phyloP scores from a whole-genome alignment of 2,797 vertebrate genomes.

The Diglossa cyanea region DNA sequence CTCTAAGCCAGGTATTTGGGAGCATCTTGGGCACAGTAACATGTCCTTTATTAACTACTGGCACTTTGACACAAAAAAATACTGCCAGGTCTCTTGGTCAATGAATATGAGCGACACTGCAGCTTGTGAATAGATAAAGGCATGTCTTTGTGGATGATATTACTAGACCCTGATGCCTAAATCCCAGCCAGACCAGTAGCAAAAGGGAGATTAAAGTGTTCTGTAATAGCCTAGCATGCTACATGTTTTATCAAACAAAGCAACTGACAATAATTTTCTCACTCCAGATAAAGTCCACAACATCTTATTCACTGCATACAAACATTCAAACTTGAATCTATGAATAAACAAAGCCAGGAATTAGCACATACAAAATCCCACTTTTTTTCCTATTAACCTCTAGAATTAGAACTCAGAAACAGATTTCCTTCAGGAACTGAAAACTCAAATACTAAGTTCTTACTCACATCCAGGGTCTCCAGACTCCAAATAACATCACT shows the following conservation, averaged over 20 bases:
- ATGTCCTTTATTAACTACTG: not conserved
- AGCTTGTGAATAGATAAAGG: not conserved
- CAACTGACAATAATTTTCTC: not conserved
- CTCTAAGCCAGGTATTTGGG: not conserved
- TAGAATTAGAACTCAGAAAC: not conserved
- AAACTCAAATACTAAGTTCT: not conserved
- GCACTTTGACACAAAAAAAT: not conserved
- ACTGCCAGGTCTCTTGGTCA: not conserved
- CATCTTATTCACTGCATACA: not conserved
- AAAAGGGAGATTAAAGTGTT: not conserved
- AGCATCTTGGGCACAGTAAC: not conserved
- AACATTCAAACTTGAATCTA: not conserved
- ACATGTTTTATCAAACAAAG: not conserved
- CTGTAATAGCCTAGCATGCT: not conserved
- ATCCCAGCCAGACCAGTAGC: not conserved
- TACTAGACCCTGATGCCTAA: not conserved
- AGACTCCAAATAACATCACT: not conserved
- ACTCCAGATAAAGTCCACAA: not conserved
- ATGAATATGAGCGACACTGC: not conserved
- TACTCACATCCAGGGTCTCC: not conserved
- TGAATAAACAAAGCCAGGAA: not conserved
- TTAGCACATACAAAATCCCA: fast-evolving
- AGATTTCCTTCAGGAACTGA: not conserved
- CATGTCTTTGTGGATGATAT: not conserved
- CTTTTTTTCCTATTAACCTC: not conserved